Evolutionary conservation across 2,888 invertebrate genomes (phyloP).

Genomic region (Drosophila algonquin): DNA sequence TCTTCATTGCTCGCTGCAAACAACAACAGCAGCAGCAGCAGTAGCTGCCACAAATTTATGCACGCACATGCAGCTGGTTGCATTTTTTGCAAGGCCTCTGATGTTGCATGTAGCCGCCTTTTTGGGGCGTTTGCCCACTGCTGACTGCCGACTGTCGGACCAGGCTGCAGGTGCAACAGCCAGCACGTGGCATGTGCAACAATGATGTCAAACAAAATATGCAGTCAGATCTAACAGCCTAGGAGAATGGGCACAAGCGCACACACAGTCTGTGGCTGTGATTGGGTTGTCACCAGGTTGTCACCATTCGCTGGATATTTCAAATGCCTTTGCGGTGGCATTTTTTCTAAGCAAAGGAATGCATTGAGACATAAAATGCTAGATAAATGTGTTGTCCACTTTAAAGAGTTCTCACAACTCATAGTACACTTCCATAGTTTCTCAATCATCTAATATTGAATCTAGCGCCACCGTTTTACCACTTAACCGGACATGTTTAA

Average conservation of each 20-base stretch:
- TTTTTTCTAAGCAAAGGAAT: neutral
- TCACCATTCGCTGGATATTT: neutral
- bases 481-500: slow-evolving; percentile 29
- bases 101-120: slow-evolving; percentile 48
- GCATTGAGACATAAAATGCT: neutral
- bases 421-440: slow-evolving; percentile 5
- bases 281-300: slow-evolving; percentile 29
- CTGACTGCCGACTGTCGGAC: neutral
- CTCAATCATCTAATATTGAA: slow-evolving; percentile 29
- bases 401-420: neutral
- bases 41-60: slow-evolving; percentile 52
- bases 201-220: slow-evolving; percentile 52
- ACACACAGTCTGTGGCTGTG: slow-evolving; percentile 18
- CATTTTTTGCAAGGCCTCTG: slow-evolving; percentile 41
- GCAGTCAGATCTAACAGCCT: slow-evolving; percentile 33
- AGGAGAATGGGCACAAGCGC: neutral
- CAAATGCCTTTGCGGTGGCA: neutral
- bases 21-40: slow-evolving; percentile 32
- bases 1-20: slow-evolving; percentile 47
- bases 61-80: slow-evolving; percentile 60
- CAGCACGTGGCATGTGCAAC: slow-evolving; percentile 49
- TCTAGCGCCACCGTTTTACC: neutral
- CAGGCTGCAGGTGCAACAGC: slow-evolving; percentile 39
- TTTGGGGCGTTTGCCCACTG: slow-evolving; percentile 30
- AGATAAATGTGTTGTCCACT: neutral